phyloP scores from a whole-genome alignment of 2,888 invertebrate genomes.

The Melikaiella ostensackeni region DNA sequence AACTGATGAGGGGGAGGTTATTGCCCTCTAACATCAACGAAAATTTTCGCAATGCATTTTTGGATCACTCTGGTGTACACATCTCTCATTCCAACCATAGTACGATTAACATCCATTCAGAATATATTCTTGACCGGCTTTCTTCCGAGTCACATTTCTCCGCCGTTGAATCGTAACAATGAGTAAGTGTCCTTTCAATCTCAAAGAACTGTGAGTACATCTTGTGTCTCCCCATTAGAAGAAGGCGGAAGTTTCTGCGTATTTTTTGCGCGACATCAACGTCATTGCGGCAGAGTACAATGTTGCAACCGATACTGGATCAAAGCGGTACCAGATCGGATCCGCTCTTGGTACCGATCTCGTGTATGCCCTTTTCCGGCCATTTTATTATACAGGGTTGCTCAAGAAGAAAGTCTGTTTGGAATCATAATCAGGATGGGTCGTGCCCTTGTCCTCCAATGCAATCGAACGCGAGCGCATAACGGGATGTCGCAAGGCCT shows the following conservation, averaged over 20 bases:
- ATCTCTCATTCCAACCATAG: neutral
- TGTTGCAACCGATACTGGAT: conserved; percentile 59
- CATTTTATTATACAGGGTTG: conserved; percentile 68
- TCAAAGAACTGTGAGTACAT: conserved; percentile 60
- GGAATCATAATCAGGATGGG: conserved; percentile 67
- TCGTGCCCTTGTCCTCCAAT: conserved; percentile 47
- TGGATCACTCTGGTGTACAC: too few species aligned
- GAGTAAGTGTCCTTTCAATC: conserved; percentile 30
- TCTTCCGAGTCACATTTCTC: conserved; percentile 10
- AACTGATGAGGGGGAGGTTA: too few species aligned
- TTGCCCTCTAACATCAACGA: too few species aligned
- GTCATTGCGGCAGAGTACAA: conserved; percentile 47
- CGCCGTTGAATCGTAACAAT: conserved; percentile 12
- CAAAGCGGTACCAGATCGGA: conserved; percentile 61
- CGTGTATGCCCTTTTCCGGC: conserved; percentile 69
- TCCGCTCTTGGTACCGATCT: conserved; percentile 66
- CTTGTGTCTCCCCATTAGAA: conserved; percentile 61
- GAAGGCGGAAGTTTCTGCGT: conserved; percentile 64
- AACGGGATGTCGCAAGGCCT: conserved; percentile 43
- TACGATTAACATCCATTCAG: neutral
- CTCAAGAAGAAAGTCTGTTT: conserved; percentile 61
- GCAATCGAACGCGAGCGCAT: conserved; percentile 42
- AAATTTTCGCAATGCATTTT: too few species aligned
- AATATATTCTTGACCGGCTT: conserved; percentile 7
- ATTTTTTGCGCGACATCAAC: conserved; percentile 60